Evolutionary conservation across 2,113 vertebrate genomes (phyloP).

Genomic region (Euleptes europaea): DNA sequence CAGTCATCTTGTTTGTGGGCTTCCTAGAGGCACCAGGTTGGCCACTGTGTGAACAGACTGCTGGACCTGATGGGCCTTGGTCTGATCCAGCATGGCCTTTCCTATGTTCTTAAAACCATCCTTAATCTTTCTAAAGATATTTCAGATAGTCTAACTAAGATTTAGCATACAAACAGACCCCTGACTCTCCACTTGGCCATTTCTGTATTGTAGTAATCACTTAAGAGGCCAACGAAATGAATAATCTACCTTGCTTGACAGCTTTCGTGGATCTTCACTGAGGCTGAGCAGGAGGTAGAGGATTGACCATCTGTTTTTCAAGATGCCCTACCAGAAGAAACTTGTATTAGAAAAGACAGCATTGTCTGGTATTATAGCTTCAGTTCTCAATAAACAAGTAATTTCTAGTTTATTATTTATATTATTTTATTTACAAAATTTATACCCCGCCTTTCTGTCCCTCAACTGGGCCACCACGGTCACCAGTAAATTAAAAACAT

Average conservation of each 20-base stretch:
- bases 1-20: too few relatives aligned
- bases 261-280: slow-evolving; percentile 94
- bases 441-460: too few relatives aligned
- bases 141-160: background rate
- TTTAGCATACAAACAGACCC: background rate
- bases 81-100: too few relatives aligned
- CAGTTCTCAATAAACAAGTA: background rate
- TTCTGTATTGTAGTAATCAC: background rate
- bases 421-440: too few relatives aligned
- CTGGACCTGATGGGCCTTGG: too few relatives aligned
- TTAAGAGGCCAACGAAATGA: background rate
- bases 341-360: background rate
- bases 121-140: background rate
- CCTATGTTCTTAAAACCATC: too few relatives aligned
- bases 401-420: background rate
- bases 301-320: slow-evolving; percentile 97
- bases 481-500: too few relatives aligned
- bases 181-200: background rate
- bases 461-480: too few relatives aligned
- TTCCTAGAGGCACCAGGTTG: too few relatives aligned
- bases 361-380: background rate
- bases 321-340: slow-evolving; percentile 79
- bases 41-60: too few relatives aligned
- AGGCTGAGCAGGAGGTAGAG: slow-evolving; percentile 96
- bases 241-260: slow-evolving; percentile 82